These are phyloP conservation scores for Porites evermanni DNA, from an alignment of 92 coral and sea anemone species.

Conservation along the genomic window DNA sequence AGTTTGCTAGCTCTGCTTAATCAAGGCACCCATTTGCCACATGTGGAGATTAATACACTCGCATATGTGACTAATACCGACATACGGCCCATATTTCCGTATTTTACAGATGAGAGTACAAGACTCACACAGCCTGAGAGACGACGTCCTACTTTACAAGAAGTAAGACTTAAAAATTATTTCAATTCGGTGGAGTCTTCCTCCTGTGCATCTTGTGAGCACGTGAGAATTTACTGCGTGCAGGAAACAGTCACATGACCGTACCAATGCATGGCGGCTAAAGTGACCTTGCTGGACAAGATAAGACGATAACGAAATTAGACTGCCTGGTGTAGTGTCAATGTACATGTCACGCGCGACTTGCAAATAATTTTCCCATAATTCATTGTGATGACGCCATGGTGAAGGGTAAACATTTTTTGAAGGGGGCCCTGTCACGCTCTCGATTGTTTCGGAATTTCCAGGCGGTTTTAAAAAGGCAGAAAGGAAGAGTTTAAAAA, in stretches of 20 bases:
- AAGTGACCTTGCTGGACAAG: constrained; percentile 26
- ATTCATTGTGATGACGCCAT: background rate
- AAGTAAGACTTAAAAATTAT: constrained; percentile 84
- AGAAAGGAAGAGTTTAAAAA: background rate
- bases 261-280: constrained; percentile 2
- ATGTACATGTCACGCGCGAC: background rate
- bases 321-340: constrained; percentile 1
- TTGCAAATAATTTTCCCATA: background rate
- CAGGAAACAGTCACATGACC: constrained; percentile 67
- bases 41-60: background rate
- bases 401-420: background rate
- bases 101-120: constrained; percentile 74
- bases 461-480: background rate
- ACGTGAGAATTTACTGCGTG: constrained; percentile 83
- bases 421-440: background rate
- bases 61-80: background rate
- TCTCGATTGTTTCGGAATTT: background rate
- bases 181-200: constrained; percentile 93
- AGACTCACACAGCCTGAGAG: constrained; percentile 57
- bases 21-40: background rate
- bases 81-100: background rate
- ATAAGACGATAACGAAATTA: too few relatives aligned
- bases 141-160: constrained; percentile 79
- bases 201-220: constrained; percentile 86
- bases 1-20: background rate